phyloP scores from a whole-genome alignment of 2,113 vertebrate genomes.

The Poecilia latipinna region DNA sequence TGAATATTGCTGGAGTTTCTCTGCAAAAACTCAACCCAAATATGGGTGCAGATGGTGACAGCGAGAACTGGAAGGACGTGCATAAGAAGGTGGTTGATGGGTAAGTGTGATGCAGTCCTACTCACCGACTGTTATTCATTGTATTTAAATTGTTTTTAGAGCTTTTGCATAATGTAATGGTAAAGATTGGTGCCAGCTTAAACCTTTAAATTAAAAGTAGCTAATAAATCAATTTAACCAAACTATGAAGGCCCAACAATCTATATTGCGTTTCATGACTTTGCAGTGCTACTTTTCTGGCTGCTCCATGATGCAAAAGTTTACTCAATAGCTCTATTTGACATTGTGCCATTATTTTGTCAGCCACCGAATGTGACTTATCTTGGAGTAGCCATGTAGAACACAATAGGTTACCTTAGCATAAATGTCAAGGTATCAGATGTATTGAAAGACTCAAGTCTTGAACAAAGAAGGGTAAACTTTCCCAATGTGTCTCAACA shows the following conservation, averaged over 20 bases:
- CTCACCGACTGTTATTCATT: background rate
- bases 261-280: background rate
- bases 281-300: background rate
- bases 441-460: background rate
- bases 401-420: slow-evolving; percentile 18
- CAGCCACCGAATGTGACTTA: background rate
- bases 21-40: slow-evolving; percentile 90
- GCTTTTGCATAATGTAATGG: too few species aligned
- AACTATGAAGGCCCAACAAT: background rate
- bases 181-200: too few species aligned
- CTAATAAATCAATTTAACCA: background rate
- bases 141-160: too few species aligned
- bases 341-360: background rate
- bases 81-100: slow-evolving; percentile 97
- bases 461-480: background rate
- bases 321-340: background rate
- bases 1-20: slow-evolving; percentile 94
- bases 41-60: slow-evolving; percentile 87
- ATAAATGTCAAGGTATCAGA: slow-evolving; percentile 6
- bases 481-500: fast-evolving
- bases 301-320: background rate
- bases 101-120: slow-evolving; percentile 70
- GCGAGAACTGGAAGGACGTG: slow-evolving; percentile 91
- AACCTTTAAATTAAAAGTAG: background rate
- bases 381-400: slow-evolving; percentile 12